Base-by-base conservation (phyloP, 2,113 vertebrate genomes). In the Turdus rufiventris region DNA sequence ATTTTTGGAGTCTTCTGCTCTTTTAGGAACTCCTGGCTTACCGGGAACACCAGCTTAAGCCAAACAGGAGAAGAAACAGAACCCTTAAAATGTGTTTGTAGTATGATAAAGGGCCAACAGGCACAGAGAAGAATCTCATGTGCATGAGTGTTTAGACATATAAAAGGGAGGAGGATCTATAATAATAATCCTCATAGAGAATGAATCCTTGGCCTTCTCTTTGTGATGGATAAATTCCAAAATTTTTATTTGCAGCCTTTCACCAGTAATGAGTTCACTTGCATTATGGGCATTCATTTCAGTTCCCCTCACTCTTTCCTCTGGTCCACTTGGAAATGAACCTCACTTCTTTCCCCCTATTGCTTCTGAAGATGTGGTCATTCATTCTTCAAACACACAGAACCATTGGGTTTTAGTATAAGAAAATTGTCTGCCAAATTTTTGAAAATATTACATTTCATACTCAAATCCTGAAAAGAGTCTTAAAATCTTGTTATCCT, bases 21-120 rank as follows among this genome's bases (percentile, higher is more conserved):
- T 88, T 73, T 97, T 93, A 31, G 98, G 98, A 72, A 91, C 88
- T 85, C 98, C 98, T 88, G 98, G 97, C 80, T 98, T 98, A 88
- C 97, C 72, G 43, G 98, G 97, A 67, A 98, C 96, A 90, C 97
- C 98, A 97, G 97, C 97, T 98, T 91, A 84, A 36, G 51, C 1
- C 53, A 48, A 74, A 85, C 4, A 34, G 12, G 50, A 58, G 24
- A 96, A 95, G 85, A 95, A 85, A 75, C 6, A 92, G 33, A 80
- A 61, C 8, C 0, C 5, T 93, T 74, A 65, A 60, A 56, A 76
- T 10, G 29, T 45, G 8, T 71, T 78, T 76, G 33, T 28, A 50
- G 19, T 12, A 38, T 43, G 38, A 65, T 18, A 72, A 63, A 42
- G 3, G 10, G 24, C 23, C 47, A 72, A 81, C 0, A 9, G 11